A percentile compares a stretch with the other conserved stretches of the same genome.
phyloP scores from a whole-genome alignment of 2,113 vertebrate genomes.

The Prinia subflava region DNA sequence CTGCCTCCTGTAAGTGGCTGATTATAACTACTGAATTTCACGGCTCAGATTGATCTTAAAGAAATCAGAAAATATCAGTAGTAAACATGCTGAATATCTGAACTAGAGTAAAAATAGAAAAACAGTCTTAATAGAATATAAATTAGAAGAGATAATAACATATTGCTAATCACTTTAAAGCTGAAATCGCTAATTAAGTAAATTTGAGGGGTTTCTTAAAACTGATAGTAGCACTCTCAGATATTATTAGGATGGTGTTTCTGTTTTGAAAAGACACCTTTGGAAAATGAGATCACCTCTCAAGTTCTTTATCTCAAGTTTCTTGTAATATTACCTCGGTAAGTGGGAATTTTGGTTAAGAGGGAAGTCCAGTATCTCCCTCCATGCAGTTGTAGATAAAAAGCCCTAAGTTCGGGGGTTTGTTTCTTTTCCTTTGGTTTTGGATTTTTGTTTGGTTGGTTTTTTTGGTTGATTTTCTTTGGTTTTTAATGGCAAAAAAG shows the following conservation, averaged over 20 bases:
- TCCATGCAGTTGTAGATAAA: neutral
- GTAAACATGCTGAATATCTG: neutral
- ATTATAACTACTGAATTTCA: neutral
- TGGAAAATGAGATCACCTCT: neutral
- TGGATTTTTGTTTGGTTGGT: fast-evolving
- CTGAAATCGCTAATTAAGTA: neutral
- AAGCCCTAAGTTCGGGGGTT: neutral
- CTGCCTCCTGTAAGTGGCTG: neutral
- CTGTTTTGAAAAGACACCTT: neutral
- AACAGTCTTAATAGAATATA: neutral
- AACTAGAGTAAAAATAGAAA: neutral
- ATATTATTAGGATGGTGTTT: neutral
- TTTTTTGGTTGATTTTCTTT: neutral
- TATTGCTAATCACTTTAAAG: neutral
- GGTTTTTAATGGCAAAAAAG: neutral
- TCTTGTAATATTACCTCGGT: neutral
- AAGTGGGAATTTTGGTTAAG: neutral
- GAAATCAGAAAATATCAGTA: neutral
- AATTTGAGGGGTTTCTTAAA: neutral
- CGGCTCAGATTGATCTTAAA: neutral
- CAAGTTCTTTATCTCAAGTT: neutral
- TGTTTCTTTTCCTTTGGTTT: neutral
- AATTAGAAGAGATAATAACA: neutral
- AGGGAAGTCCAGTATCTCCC: neutral
- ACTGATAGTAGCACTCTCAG: neutral